These are phyloP conservation scores for Pentamera pediparva DNA, from an alignment of 53 echinoderm and acorn worm species.

Conservation along the genomic window DNA sequence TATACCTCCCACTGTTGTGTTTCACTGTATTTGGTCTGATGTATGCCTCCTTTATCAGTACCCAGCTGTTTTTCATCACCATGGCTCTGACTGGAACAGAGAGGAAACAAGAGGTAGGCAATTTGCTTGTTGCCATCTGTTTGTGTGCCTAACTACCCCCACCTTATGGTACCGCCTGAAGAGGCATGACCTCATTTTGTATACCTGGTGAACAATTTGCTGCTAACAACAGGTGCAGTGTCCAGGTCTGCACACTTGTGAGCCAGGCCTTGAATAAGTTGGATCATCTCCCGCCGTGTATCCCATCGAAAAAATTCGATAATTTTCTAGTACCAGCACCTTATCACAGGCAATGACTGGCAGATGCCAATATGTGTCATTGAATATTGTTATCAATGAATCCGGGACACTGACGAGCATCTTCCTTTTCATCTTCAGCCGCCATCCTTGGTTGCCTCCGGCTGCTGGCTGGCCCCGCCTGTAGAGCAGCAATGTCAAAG, in stretches of 20 bases:
- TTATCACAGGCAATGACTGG: no score
- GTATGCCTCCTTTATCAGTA: slow-evolving; percentile 30
- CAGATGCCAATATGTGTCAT: not conserved
- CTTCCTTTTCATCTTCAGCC: slow-evolving; percentile 18
- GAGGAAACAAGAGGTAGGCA: no score
- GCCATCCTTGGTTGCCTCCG: slow-evolving; percentile 7
- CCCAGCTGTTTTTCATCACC: slow-evolving; percentile 5
- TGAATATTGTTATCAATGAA: not conserved
- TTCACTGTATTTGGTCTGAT: slow-evolving; percentile 41
- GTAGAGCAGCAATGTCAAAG: slow-evolving; percentile 34
- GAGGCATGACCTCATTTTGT: no score
- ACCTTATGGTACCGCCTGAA: no score
- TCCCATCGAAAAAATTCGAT: no score
- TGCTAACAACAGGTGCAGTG: no score
- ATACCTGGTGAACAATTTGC: no score
- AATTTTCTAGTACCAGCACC: no score
- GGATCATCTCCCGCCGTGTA: no score
- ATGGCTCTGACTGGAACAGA: slow-evolving; percentile 29
- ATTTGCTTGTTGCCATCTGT: slow-evolving; percentile 37
- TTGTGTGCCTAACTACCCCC: no score
- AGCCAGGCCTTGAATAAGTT: no score
- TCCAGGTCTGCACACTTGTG: no score
- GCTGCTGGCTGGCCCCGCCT: slow-evolving; percentile 32
- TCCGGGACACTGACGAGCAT: not conserved
- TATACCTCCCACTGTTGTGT: slow-evolving; percentile 35